These are phyloP conservation scores for Heliopora coerulea DNA, from an alignment of 92 coral and sea anemone genomes.

Conservation along the genomic window DNA sequence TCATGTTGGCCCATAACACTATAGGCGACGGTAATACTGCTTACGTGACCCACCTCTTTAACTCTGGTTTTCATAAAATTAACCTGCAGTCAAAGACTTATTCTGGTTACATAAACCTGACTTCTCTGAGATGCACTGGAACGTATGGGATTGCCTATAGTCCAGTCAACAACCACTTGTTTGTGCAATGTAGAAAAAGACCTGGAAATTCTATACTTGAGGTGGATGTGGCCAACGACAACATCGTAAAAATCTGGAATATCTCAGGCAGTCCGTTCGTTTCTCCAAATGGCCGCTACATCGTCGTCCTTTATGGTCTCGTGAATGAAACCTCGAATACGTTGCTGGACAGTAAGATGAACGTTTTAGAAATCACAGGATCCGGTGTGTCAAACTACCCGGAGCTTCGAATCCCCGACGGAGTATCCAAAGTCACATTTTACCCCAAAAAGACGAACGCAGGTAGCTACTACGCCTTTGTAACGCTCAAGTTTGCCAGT, in stretches of 20 bases:
- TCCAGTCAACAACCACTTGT: conserved; percentile 45
- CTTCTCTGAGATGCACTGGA: conserved; percentile 43
- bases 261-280: conserved; percentile 41
- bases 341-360: conserved; percentile 40
- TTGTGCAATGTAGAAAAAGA: conserved; percentile 29
- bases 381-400: background rate
- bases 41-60: background rate
- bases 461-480: conserved; percentile 13
- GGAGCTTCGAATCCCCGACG: conserved; percentile 41
- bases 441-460: conserved; percentile 12
- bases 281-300: conserved; percentile 52
- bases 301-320: conserved; percentile 34
- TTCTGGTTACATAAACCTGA: conserved; percentile 38
- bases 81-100: conserved; percentile 41
- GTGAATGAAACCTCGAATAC: conserved; percentile 14
- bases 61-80: conserved; percentile 8
- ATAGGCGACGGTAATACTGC: background rate
- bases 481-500: conserved; percentile 33
- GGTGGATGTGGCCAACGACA: conserved; percentile 5
- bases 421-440: conserved; percentile 47
- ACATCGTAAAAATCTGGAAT: conserved; percentile 23
- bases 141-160: conserved; percentile 53
- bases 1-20: background rate
- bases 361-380: conserved; percentile 27
- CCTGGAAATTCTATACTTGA: background rate